Conservation (phyloP, 2,888 invertebrate species). For the Tipula lateralis region DNA sequence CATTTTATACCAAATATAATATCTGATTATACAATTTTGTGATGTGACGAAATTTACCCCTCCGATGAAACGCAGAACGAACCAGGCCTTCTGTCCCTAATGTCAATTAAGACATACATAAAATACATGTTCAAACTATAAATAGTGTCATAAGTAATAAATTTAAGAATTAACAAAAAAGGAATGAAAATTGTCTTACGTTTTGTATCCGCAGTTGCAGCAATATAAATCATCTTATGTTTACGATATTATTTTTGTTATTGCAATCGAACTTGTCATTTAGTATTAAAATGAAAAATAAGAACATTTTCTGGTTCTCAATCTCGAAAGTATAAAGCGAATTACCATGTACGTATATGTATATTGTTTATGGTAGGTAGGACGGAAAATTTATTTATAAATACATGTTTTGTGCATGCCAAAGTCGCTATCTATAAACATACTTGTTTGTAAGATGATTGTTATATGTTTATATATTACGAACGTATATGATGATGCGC, state of each 20-base stretch:
- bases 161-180: neutral
- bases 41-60: too few species aligned
- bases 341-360: neutral
- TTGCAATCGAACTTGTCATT: constrained; percentile 5
- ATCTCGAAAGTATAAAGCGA: neutral
- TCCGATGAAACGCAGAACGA: too few species aligned
- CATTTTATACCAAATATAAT: too few species aligned
- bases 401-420: neutral
- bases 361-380: neutral
- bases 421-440: neutral
- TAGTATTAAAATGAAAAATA: neutral
- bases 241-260: neutral
- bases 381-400: neutral
- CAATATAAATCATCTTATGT: neutral
- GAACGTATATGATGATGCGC: neutral
- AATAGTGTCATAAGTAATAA: neutral
- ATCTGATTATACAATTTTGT: too few species aligned
- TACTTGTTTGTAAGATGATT: neutral
- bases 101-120: too few species aligned
- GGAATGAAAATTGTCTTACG: neutral
- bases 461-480: neutral
- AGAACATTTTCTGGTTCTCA: neutral
- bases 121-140: neutral
- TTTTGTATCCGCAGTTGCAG: neutral
- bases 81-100: too few species aligned